phyloP scores from a whole-genome alignment of 1,140 invertebrate genomes.

The Mylabris phalerata region DNA sequence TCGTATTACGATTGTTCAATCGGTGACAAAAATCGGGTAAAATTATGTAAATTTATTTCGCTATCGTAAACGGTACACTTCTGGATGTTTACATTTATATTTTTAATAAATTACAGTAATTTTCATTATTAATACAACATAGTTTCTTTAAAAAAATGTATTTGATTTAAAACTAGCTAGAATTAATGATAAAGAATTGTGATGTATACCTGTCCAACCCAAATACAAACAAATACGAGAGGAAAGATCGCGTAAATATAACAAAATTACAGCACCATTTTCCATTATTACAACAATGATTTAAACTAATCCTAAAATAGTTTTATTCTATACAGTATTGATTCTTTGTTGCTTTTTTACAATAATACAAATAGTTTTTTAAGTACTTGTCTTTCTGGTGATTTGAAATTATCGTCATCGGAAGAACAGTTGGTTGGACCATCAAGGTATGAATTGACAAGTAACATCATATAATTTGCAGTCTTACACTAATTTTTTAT shows the following conservation, averaged over 20 bases:
- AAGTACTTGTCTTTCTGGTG: constrained; percentile 22
- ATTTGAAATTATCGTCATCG: neutral
- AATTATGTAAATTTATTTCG: constrained; percentile 24
- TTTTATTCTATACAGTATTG: too few species aligned
- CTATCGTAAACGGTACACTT: constrained; percentile 14
- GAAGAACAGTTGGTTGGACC: constrained; percentile 4
- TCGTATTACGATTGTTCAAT: too few species aligned
- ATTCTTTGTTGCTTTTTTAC: too few species aligned
- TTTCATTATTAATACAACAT: constrained; percentile 14
- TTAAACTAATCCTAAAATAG: too few species aligned
- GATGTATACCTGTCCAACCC: constrained; percentile 13
- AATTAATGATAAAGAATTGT: constrained; percentile 12
- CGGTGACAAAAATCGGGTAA: neutral
- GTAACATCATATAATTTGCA: constrained; percentile 14
- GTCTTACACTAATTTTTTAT: constrained; percentile 8
- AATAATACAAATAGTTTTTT: neutral
- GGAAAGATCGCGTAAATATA: constrained; percentile 2
- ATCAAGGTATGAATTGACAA: constrained; percentile 16
- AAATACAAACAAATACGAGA: neutral
- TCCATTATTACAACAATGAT: neutral
- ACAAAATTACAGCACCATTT: constrained; percentile 9
- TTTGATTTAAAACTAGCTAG: constrained; percentile 9
- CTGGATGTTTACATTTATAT: constrained; percentile 12
- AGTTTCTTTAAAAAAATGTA: neutral
- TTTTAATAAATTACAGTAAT: constrained; percentile 21